phyloP scores from a whole-genome alignment of 2,797 vertebrate genomes.

The Sebastes paucispinis region DNA sequence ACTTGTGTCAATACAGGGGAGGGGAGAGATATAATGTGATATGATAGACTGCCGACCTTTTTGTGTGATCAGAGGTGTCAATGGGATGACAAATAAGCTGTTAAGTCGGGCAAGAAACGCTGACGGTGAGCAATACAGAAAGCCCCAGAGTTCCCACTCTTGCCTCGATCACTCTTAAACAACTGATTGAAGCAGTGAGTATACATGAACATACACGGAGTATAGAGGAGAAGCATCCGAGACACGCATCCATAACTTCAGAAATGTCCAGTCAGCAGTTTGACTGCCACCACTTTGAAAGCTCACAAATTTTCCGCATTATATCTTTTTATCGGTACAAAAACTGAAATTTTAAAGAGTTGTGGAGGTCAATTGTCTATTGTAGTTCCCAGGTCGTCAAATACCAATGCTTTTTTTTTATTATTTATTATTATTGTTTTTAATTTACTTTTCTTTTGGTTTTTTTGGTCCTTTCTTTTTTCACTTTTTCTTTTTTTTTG shows the following conservation, averaged over 20 bases:
- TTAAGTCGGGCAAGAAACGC: conserved; percentile 68
- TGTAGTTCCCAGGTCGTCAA: not conserved
- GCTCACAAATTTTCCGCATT: too few species aligned
- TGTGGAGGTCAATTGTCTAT: not conserved
- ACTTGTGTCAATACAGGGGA: conserved; percentile 70
- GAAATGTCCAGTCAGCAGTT: not conserved
- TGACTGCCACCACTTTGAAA: not conserved
- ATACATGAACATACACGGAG: not conserved
- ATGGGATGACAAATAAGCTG: conserved; percentile 78
- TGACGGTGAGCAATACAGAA: conserved; percentile 66
- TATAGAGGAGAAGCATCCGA: not conserved
- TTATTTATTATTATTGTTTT: too few species aligned
- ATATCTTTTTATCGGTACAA: not conserved
- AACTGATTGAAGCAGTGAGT: not conserved
- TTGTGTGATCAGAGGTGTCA: conserved; percentile 70
- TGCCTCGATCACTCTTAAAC: conserved; percentile 22
- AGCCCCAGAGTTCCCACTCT: conserved; percentile 10
- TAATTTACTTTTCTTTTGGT: accelerated
- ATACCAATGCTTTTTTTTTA: not conserved
- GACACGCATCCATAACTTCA: not conserved
- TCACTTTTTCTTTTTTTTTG: too few species aligned
- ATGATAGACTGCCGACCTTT: conserved; percentile 82
- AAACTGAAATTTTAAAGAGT: not conserved
- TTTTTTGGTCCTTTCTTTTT: too few species aligned
- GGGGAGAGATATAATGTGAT: conserved; percentile 66